A percentile compares a stretch with the other conserved stretches of the same genome.
phyloP scores from a whole-genome alignment of 2,888 invertebrate genomes.

The Caenorhabditis auriculariae region DNA sequence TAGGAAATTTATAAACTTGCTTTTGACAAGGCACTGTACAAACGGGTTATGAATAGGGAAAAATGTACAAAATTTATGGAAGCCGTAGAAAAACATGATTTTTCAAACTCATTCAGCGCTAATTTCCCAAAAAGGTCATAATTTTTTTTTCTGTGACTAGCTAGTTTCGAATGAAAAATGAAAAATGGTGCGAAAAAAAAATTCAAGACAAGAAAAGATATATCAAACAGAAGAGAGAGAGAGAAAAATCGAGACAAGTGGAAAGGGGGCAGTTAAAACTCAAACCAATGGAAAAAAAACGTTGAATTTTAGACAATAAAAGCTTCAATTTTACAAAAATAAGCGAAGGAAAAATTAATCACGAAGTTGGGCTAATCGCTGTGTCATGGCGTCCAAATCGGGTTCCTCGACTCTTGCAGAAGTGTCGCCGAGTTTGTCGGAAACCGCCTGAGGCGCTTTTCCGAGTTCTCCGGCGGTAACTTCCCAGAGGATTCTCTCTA shows the following conservation, averaged over 20 bases:
- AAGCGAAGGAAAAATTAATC: constrained; percentile 16
- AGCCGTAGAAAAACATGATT: no score
- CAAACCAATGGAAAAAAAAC: neutral
- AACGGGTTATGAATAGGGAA: no score
- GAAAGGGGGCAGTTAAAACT: constrained; percentile 1
- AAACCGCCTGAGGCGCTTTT: constrained; percentile 53
- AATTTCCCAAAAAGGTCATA: no score
- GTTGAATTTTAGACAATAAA: neutral
- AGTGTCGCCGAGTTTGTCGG: constrained; percentile 29
- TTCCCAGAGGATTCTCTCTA: constrained; percentile 60
- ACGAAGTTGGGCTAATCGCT: constrained; percentile 39
- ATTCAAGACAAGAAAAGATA: no score
- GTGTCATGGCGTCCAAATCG: constrained; percentile 40
- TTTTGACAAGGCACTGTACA: no score
- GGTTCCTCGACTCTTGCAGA: constrained; percentile 12
- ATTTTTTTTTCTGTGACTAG: no score
- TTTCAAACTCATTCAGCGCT: no score
- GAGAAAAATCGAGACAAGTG: neutral
- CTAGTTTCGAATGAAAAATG: no score
- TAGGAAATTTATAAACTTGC: no score
- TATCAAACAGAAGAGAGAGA: no score
- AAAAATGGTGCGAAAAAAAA: constrained; percentile 3
- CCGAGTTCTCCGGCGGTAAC: constrained; percentile 60
- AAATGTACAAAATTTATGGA: no score
- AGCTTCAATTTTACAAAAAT: constrained; percentile 8